Evolutionary conservation across 2,797 vertebrate genomes (phyloP), one percentile per base, ranked within the genome.

Genomic region (Chelidonichthys spinosus): DNA sequence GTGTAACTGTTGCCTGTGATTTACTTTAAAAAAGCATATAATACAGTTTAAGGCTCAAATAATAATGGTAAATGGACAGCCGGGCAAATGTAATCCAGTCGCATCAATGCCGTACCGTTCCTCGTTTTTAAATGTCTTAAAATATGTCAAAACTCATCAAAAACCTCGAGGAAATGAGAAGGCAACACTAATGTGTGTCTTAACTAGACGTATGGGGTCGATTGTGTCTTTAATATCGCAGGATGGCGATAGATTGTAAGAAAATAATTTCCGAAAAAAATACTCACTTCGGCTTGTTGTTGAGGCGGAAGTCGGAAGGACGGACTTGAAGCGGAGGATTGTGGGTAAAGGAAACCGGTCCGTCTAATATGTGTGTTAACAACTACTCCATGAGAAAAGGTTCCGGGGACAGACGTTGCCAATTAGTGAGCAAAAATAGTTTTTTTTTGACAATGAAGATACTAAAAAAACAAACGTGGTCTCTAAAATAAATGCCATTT

Each of bases 241-340:
- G 83, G 93, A 93, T 93, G 91, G 69, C 0, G 15, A 60, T 70
- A 82, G 93, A 93, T 93, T 89, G 71, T 35, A 11, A 3, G 47
- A 63, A 56, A 5, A 39, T 11, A n/a, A 35, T 18, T 32, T 2
- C 56, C 6, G 46, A 35, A 0, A 44, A 76, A 68, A 39, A 11
- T 58, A 89, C 92, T 92, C 87, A 93, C 93, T 52, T 85, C 87
- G 63, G 66, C 88, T 89, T 13, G 47, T 10, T 39, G 72, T 11
- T 75, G 89, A 89, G 86, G 81, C 93, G 93, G 93, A 94, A 92
- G 84, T 92, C 77, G 87, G 90, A 94, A 94, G 90, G 92, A 93
- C 85, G 62, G 88, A 85, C 5, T 2, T 1, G 36, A 42, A 0
- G 75, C 37, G 1, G 42, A 68, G 92, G 36, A 74, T 79, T 76